Evolutionary conservation across 2,888 invertebrate genomes (phyloP).

Genomic region (Zaprionus obscuricornis): DNA sequence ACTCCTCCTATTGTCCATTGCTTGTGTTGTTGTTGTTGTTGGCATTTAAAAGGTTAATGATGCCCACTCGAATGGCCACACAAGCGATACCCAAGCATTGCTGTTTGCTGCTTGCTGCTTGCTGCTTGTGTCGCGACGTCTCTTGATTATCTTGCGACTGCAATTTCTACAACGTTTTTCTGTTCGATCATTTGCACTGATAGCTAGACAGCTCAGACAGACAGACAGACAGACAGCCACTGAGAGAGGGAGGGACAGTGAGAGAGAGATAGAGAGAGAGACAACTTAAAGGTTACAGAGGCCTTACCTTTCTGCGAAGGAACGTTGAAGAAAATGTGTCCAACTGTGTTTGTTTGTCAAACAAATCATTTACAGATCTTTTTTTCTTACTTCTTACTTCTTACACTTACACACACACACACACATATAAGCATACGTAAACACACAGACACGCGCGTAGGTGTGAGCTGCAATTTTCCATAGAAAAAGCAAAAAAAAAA

Average conservation of each 20-base stretch:
- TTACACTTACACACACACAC: too few relatives aligned
- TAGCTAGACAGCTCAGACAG: conserved; percentile 23
- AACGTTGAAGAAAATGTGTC: conserved; percentile 42
- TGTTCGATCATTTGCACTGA: conserved; percentile 60
- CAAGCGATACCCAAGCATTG: conserved; percentile 55
- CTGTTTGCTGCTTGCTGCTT: too few relatives aligned
- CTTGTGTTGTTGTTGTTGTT: conserved; percentile 27
- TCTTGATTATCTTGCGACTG: conserved; percentile 53
- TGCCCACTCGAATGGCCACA: conserved; percentile 68
- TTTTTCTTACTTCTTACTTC: too few relatives aligned
- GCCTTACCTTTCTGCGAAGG: conserved; percentile 61
- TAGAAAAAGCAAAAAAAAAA: conserved; percentile 45
- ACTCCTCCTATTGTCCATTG: conserved; percentile 15
- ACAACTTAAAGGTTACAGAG: too few relatives aligned
- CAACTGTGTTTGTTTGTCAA: conserved; percentile 70
- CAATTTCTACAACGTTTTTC: conserved; percentile 48
- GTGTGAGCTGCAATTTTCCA: conserved; percentile 70
- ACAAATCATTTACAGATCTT: conserved; percentile 74
- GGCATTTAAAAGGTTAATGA: conserved; percentile 70
- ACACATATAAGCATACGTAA: neutral
- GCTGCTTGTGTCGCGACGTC: conserved; percentile 6
- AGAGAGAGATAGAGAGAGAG: too few relatives aligned
- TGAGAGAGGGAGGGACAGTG: too few relatives aligned
- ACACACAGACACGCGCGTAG: conserved; percentile 44
- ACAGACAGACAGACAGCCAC: too few relatives aligned